These are phyloP conservation scores for Platyscapa corneri DNA, from an alignment of 1,140 invertebrate species.

Conservation along the genomic window DNA sequence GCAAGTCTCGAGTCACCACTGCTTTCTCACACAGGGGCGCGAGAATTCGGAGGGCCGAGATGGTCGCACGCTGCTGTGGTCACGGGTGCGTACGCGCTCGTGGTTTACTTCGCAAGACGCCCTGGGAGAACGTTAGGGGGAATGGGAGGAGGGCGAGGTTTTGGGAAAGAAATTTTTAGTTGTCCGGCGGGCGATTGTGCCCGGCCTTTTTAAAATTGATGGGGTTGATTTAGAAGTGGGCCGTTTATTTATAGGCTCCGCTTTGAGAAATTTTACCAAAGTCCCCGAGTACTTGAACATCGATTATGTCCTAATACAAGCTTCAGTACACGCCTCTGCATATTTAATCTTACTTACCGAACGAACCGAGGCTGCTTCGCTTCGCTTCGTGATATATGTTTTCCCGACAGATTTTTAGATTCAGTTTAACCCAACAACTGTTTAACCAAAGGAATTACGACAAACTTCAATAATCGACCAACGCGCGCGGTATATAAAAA, in stretches of 20 bases:
- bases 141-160: background rate
- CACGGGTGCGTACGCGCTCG: background rate
- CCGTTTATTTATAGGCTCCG: background rate
- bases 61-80: constrained; percentile 19
- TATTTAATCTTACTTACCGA: background rate
- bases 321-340: background rate
- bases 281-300: background rate
- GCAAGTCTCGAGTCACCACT: constrained; percentile 38
- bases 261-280: background rate
- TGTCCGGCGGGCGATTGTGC: background rate
- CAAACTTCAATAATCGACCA: too few relatives aligned
- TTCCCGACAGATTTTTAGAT: background rate
- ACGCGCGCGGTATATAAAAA: too few relatives aligned
- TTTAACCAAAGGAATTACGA: too few relatives aligned
- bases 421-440: too few relatives aligned
- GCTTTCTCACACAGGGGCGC: constrained; percentile 42
- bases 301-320: constrained; percentile 1
- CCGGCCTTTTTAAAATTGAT: background rate
- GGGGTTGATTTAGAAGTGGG: background rate
- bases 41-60: constrained; percentile 56
- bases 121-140: background rate
- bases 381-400: background rate
- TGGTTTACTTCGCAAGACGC: background rate
- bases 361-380: background rate
- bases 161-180: background rate